These are phyloP conservation scores for Iphiclides podalirius DNA, from an alignment of 2,888 invertebrate genomes.

Conservation along the genomic window DNA sequence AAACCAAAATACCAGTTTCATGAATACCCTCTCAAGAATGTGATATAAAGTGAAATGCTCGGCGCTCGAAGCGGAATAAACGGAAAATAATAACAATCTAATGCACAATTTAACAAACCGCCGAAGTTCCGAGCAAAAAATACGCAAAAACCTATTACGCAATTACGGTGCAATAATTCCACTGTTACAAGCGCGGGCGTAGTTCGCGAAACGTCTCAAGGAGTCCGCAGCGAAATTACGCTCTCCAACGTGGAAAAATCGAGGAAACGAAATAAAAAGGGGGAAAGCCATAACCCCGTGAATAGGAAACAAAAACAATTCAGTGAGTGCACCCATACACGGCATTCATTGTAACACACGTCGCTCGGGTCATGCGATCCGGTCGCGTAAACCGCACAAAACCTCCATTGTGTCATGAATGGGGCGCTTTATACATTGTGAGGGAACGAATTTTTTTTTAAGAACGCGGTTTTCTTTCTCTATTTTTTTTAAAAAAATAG, in stretches of 20 bases:
- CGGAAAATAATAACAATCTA: constrained; percentile 4
- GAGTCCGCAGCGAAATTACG: constrained; percentile 40
- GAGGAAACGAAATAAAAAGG: constrained; percentile 42
- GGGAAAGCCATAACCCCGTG: constrained; percentile 38
- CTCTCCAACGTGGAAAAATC: constrained; percentile 45
- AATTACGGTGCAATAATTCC: constrained; percentile 23
- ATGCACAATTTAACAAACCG: constrained; percentile 18
- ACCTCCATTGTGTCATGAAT: constrained; percentile 70
- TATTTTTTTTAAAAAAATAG: constrained; percentile 47
- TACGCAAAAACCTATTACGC: constrained; percentile 22
- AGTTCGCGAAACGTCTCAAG: constrained; percentile 41
- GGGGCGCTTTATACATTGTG: constrained; percentile 68
- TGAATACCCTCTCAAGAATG: no score
- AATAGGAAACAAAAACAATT: constrained; percentile 69
- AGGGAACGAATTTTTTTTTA: constrained; percentile 67
- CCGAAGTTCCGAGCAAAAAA: no score
- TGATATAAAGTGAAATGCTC: no score
- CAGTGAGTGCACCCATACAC: constrained; percentile 67
- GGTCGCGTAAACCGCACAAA: constrained; percentile 56
- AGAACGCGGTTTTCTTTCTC: constrained; percentile 61
- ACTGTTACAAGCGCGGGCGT: constrained; percentile 17
- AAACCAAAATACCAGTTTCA: no score
- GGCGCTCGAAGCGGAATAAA: not conserved
- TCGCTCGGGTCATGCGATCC: constrained; percentile 51
- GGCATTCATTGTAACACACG: constrained; percentile 57